Conservation (phyloP, 2,888 invertebrate species). For the Syrista parreyssii region DNA sequence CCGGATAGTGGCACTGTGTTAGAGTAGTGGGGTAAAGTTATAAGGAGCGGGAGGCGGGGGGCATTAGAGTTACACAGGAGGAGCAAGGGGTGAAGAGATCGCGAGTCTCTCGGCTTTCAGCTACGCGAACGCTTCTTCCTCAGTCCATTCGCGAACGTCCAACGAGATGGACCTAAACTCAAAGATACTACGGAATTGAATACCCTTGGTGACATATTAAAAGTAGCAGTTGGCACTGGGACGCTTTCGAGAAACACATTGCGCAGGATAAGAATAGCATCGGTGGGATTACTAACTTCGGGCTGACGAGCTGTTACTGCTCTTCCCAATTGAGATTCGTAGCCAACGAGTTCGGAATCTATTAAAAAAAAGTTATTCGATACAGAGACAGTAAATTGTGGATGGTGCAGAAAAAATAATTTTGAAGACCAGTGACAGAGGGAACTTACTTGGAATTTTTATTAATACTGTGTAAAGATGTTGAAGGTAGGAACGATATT, state of each 20-base stretch:
- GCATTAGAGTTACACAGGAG: neutral
- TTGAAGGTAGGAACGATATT: constrained; percentile 14
- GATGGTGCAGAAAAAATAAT: too few relatives aligned
- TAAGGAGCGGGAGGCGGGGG: constrained; percentile 5
- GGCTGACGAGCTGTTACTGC: neutral
- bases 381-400: too few relatives aligned
- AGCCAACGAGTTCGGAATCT: neutral
- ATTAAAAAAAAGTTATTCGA: too few relatives aligned
- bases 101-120: constrained; percentile 28
- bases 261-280: neutral
- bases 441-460: neutral
- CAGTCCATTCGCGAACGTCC: constrained; percentile 58
- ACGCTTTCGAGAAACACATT: neutral
- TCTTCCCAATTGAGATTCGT: neutral
- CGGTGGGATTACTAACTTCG: neutral
- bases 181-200: neutral
- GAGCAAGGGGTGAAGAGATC: neutral
- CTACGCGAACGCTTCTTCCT: constrained; percentile 45
- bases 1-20: neutral
- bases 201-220: constrained; percentile 20
- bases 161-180: constrained; percentile 34
- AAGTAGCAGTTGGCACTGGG: constrained; percentile 34
- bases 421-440: neutral
- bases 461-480: constrained; percentile 16
- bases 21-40: neutral